Conservation (phyloP, 2,797 vertebrate genomes). For the Leucoraja ocellata region DNA sequence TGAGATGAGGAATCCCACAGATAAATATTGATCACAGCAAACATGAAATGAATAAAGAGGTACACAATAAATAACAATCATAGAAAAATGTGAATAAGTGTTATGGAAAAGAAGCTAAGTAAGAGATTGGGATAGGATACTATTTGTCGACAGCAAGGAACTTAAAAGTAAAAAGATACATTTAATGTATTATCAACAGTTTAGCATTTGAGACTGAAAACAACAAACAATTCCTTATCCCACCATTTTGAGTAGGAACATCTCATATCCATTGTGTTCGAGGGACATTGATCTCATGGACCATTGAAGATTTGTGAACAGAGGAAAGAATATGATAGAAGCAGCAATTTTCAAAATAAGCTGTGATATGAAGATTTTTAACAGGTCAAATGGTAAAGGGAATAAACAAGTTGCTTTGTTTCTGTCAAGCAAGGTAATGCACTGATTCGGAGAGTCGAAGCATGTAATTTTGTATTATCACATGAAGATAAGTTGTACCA, state of each 20-base stretch:
- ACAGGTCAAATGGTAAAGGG: background rate
- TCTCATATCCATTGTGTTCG: background rate
- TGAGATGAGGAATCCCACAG: too few species aligned
- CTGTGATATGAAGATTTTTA: background rate
- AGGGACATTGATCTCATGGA: background rate
- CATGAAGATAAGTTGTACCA: background rate
- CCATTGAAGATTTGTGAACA: background rate
- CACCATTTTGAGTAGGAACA: background rate
- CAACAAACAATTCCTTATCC: too few species aligned
- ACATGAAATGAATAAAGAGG: background rate
- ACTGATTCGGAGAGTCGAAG: background rate
- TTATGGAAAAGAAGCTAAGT: background rate
- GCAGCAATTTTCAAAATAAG: background rate
- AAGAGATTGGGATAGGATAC: background rate
- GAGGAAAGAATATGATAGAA: background rate
- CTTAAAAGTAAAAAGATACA: background rate
- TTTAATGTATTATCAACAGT: background rate
- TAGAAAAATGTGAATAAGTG: background rate
- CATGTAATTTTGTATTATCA: background rate
- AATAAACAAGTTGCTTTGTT: background rate
- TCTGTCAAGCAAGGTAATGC: background rate
- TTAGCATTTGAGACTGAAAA: too few species aligned
- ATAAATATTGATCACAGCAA: background rate
- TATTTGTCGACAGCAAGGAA: background rate
- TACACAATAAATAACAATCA: background rate